A percentile compares a stretch with the other conserved stretches of the same genome.
phyloP scores from a whole-genome alignment of 2,113 vertebrate species.

The Lepidothrix coronata region DNA sequence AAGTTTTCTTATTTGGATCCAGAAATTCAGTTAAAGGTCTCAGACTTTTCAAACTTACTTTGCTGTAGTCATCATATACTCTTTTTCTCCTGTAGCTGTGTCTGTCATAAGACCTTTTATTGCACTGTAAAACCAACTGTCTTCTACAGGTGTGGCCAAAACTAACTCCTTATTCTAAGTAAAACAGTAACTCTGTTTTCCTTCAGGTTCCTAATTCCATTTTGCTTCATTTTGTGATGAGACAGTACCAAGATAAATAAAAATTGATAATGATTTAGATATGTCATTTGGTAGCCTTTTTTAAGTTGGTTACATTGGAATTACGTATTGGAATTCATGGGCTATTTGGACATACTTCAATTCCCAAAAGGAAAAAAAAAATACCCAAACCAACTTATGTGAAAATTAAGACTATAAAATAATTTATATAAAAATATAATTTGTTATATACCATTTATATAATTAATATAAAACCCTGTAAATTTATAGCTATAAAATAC shows the following conservation, averaged over 20 bases:
- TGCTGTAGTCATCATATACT: fast-evolving
- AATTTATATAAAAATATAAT: not conserved
- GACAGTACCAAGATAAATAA: not conserved
- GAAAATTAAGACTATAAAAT: not conserved
- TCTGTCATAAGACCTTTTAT: not conserved
- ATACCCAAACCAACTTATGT: fast-evolving
- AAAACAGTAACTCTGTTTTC: not conserved
- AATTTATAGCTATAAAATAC: not conserved
- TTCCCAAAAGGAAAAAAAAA: not conserved
- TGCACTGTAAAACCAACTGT: not conserved
- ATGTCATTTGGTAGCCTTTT: not conserved
- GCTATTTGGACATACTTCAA: not conserved
- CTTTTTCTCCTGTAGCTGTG: not conserved
- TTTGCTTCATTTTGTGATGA: not conserved
- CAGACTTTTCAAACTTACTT: not conserved
- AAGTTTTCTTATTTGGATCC: not conserved
- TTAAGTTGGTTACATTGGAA: fast-evolving
- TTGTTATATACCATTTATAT: not conserved
- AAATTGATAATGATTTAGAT: not conserved
- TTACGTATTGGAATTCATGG: not conserved
- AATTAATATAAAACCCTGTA: not conserved
- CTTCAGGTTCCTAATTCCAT: not conserved
- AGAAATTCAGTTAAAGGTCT: not conserved
- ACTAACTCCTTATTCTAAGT: not conserved
- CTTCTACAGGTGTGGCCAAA: not conserved